Base-by-base conservation (phyloP, 2,113 vertebrate genomes). In the Lepus europaeus region DNA sequence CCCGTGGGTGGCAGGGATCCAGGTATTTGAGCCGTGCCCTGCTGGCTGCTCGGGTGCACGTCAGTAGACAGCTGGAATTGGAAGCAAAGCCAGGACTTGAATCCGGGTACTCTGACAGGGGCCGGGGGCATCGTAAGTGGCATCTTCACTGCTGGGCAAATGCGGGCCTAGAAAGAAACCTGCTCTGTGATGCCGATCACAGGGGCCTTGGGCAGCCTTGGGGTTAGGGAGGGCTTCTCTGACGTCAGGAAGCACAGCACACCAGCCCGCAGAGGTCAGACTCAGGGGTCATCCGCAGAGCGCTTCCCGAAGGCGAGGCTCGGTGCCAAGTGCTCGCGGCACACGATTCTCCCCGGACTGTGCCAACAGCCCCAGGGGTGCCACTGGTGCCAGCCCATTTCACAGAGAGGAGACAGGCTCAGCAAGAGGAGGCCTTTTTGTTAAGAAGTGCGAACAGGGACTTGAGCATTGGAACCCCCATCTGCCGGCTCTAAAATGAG, bases 391-490 rank as follows among this genome's bases (percentile, higher is more conserved):
- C 49, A 20, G 11, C 23, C 63, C 70, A 9, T 64, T 81, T 89
- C 61, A 72, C n/a, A 31, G n/a, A 92, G 39, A 86, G 53, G 70
- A 96, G 78, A 39, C 53, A 89, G 81, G 36, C 56, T 73, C 17
- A n/a, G 64, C 63, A 82, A 64, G 85, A 70, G 82, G 14, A 77
- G n/a, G 12, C 33, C 73, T 10, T n/a, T 85, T 64, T 56, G 23
- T 33, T 68, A 81, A 76, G 45, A 63, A 95, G 39, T 61, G 17
- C 33, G 76, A 31, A 49, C 8, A 5, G 29, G 69, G 64, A 69
- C 92, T 64, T 45, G 84, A 94, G 84, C 63, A 69, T 94, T 69
- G 33, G 84, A 94, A 85, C 56, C 23, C 56, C 59, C 25, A 27
- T 63, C 23, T 39, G 10, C 59, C 29, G 51, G 7, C 64, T 74